Conservation (phyloP, 2,113 vertebrate genomes). For the Cervus canadensis region DNA sequence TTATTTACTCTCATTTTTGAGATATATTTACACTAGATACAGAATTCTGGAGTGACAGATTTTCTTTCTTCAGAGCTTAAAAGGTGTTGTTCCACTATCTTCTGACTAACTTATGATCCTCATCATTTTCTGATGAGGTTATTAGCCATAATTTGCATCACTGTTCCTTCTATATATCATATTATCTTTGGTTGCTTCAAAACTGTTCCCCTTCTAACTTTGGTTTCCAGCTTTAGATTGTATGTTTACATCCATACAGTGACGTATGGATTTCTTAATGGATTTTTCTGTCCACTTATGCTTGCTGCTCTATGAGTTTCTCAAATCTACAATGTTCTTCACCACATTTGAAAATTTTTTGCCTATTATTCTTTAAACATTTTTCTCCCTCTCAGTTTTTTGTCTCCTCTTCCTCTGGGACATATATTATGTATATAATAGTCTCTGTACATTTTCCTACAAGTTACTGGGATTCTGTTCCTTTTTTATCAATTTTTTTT, state of each 20-base stretch:
- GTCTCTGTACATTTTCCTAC: background rate
- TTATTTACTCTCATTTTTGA: slow-evolving; percentile 1
- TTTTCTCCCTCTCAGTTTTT: background rate
- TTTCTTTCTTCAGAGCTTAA: background rate
- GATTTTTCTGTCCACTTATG: background rate
- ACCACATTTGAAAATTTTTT: background rate
- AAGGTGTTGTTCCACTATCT: background rate
- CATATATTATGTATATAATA: background rate
- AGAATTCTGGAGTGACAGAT: background rate
- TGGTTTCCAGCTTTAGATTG: background rate
- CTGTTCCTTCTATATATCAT: too few relatives aligned
- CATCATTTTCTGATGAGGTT: background rate
- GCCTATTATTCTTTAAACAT: background rate
- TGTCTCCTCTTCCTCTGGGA: background rate
- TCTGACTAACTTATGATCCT: background rate
- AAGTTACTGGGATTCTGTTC: background rate
- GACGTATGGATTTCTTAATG: background rate
- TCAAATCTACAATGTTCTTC: background rate
- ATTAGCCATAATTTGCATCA: background rate
- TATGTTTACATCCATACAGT: background rate
- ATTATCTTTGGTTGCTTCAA: background rate
- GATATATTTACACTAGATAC: background rate
- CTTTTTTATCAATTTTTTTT: background rate
- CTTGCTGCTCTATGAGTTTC: background rate
- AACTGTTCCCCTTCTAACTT: background rate